These are phyloP conservation scores for Gallirallus australis DNA, from an alignment of 2,797 vertebrate genomes.

Conservation along the genomic window DNA sequence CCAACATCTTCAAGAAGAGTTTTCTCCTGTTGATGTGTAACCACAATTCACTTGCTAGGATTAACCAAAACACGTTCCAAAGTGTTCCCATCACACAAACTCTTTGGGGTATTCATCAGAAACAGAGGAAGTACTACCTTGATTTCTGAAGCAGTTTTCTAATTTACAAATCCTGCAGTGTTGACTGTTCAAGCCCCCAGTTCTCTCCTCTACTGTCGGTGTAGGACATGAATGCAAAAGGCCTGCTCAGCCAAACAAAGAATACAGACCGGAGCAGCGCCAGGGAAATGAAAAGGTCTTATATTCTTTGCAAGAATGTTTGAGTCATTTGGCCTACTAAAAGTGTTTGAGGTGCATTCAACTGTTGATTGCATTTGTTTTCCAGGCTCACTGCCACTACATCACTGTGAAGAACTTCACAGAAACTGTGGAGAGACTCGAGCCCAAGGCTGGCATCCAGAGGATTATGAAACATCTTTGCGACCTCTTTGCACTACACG, in stretches of 20 bases:
- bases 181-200: neutral
- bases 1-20: neutral
- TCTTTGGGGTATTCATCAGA: neutral
- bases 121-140: neutral
- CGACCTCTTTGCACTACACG: slow-evolving; percentile 78
- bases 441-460: slow-evolving; percentile 66
- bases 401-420: slow-evolving; percentile 76
- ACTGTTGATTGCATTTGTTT: slow-evolving; percentile 49
- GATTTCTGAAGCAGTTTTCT: neutral
- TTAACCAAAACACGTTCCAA: neutral
- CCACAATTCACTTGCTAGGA: neutral
- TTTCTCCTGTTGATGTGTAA: neutral
- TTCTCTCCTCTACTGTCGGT: neutral
- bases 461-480: slow-evolving; percentile 78
- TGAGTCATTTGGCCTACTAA: slow-evolving; percentile 45
- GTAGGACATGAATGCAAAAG: slow-evolving; percentile 14
- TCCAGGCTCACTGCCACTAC: slow-evolving; percentile 81
- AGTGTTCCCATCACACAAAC: neutral
- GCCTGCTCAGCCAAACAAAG: slow-evolving; percentile 34
- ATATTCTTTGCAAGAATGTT: slow-evolving; percentile 19
- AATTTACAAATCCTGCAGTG: neutral
- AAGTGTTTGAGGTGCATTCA: slow-evolving; percentile 48
- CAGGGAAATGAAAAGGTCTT: slow-evolving; percentile 60
- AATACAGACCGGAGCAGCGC: slow-evolving; percentile 6
- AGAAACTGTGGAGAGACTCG: slow-evolving; percentile 66